Percentiles rank a stretch among this genome's conserved stretches.
Conservation (phyloP, 1,140 invertebrate genomes). For the Diorhabda elongata region DNA sequence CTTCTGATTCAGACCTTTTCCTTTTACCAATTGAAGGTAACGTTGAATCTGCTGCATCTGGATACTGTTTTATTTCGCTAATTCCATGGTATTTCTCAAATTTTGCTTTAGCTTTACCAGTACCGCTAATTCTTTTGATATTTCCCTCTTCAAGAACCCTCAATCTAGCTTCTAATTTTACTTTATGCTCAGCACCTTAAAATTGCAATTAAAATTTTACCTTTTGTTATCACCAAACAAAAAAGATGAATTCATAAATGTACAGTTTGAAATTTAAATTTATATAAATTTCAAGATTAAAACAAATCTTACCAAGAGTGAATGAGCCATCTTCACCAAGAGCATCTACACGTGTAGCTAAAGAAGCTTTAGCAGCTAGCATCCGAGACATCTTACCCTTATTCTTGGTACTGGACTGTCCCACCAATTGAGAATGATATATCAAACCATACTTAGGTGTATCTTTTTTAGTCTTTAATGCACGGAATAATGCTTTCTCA, state of each 20-base stretch:
- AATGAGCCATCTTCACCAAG: constrained; percentile 76
- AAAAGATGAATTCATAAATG: no score
- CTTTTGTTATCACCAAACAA: no score
- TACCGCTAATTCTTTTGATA: constrained; percentile 77
- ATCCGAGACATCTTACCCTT: constrained; percentile 97
- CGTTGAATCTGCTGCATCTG: constrained; percentile 57
- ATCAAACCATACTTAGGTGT: constrained; percentile 99
- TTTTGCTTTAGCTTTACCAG: constrained; percentile 78
- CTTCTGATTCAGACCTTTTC: constrained; percentile 50
- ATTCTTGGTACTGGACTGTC: constrained; percentile 78
- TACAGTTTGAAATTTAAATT: no score
- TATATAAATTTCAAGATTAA: no score
- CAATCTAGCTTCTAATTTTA: constrained; percentile 77
- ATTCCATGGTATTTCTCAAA: constrained; percentile 87
- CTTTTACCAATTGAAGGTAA: constrained; percentile 50
- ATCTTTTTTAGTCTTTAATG: constrained; percentile 94
- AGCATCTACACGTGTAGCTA: constrained; percentile 93
- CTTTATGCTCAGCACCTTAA: constrained; percentile 72
- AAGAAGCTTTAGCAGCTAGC: constrained; percentile 90
- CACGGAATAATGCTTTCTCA: constrained; percentile 96
- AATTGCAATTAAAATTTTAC: not conserved
- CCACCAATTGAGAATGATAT: constrained; percentile 92
- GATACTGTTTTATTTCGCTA: constrained; percentile 65
- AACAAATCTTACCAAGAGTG: constrained; percentile 23
- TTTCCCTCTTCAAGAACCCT: constrained; percentile 81